Conservation (phyloP, 1,140 invertebrate species). For the Delia radicum region DNA sequence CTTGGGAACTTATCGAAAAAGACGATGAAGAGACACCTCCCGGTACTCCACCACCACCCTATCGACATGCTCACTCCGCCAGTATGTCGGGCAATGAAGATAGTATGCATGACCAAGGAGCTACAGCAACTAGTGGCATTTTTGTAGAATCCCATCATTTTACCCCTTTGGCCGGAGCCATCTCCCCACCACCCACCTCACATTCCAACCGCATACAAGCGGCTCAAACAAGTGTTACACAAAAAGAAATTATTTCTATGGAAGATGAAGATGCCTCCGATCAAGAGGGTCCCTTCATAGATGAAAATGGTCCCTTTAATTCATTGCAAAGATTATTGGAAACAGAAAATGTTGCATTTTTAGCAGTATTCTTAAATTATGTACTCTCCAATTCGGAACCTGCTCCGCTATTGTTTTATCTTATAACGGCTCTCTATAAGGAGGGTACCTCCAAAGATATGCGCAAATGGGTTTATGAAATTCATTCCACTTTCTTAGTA, state of each 20-base stretch:
- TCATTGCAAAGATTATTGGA: conserved; percentile 69
- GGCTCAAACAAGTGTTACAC: conserved; percentile 56
- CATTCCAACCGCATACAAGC: conserved; percentile 51
- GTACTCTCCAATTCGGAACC: conserved; percentile 84
- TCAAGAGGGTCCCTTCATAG: conserved; percentile 72
- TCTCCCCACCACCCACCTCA: conserved; percentile 39
- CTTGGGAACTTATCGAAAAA: conserved; percentile 53
- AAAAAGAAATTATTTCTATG: conserved; percentile 87
- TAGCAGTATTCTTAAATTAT: conserved; percentile 88
- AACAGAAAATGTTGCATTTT: conserved; percentile 70
- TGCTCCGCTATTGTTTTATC: conserved; percentile 81
- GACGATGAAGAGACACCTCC: conserved; percentile 70
- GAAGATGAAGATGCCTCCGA: conserved; percentile 91
- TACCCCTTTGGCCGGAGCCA: conserved; percentile 37
- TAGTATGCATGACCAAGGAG: conserved; percentile 26
- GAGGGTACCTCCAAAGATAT: conserved; percentile 84
- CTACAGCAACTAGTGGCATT: conserved; percentile 32
- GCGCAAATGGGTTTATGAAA: conserved; percentile 96
- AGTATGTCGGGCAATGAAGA: conserved; percentile 45
- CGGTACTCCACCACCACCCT: conserved; percentile 84
- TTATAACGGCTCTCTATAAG: conserved; percentile 83
- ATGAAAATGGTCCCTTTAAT: conserved; percentile 80
- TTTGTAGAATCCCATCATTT: conserved; percentile 52
- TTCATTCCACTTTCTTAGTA: conserved; percentile 93
- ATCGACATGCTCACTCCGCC: conserved; percentile 56